These are phyloP conservation scores for Pungitius pungitius DNA, from an alignment of 2,113 vertebrate genomes.

Conservation along the genomic window DNA sequence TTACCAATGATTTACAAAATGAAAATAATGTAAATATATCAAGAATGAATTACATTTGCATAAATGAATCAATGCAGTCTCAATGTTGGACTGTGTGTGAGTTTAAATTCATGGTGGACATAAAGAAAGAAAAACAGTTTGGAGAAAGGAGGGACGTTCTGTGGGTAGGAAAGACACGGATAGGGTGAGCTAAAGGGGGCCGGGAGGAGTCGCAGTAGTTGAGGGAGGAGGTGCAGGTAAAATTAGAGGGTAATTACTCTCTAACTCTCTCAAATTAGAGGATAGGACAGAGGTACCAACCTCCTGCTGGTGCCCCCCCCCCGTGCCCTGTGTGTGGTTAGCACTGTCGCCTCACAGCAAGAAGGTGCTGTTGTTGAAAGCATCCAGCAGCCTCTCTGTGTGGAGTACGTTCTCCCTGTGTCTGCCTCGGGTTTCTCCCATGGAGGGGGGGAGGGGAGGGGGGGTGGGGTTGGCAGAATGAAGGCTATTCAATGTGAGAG, in stretches of 20 bases:
- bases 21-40: neutral
- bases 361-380: no score
- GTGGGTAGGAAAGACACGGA: neutral
- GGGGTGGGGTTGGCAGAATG: no score
- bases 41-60: neutral
- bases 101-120: neutral
- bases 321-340: no score
- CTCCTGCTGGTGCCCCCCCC: constrained; percentile 35
- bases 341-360: no score
- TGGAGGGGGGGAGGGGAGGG: no score
- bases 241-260: constrained; percentile 61
- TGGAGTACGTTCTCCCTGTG: no score
- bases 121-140: neutral
- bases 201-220: constrained; percentile 25
- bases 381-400: no score
- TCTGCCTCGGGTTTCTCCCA: no score
- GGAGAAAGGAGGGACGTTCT: neutral
- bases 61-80: neutral
- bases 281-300: constrained; percentile 24
- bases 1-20: neutral
- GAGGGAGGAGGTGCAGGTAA: constrained; percentile 52
- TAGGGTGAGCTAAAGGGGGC: constrained; percentile 5
- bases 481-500: no score
- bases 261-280: constrained; percentile 58
- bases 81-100: neutral